phyloP scores from a whole-genome alignment of 2,797 vertebrate species.

The Thalassophryne amazonica region DNA sequence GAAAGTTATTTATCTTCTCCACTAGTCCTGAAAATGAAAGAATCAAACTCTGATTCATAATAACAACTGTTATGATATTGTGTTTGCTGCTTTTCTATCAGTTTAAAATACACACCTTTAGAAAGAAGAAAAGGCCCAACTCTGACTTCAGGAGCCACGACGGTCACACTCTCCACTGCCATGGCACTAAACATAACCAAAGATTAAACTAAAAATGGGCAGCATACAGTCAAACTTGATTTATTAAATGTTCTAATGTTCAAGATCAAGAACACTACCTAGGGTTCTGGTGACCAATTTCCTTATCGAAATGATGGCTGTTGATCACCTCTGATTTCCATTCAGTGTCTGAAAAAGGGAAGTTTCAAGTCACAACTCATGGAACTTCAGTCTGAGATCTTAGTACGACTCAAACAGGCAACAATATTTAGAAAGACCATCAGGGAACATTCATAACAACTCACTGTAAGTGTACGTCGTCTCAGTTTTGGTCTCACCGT shows the following conservation, averaged over 20 bases:
- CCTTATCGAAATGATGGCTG: slow-evolving; percentile 91
- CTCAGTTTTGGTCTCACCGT: slow-evolving; percentile 76
- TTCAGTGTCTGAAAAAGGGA: slow-evolving; percentile 83
- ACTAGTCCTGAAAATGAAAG: slow-evolving; percentile 80
- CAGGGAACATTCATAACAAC: slow-evolving; percentile 7
- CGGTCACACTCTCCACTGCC: slow-evolving; percentile 94
- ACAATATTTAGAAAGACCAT: not conserved
- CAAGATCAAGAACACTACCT: too few species aligned
- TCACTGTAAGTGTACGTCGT: slow-evolving; percentile 81
- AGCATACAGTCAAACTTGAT: not conserved
- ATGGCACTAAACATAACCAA: slow-evolving; percentile 83
- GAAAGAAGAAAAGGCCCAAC: slow-evolving; percentile 87
- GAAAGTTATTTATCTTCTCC: slow-evolving; percentile 89
- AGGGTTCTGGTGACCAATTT: slow-evolving; percentile 95
- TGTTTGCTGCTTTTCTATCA: not conserved
- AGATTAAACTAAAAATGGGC: not conserved
- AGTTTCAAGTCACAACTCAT: not conserved
- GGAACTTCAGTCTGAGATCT: not conserved
- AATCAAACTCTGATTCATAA: not conserved
- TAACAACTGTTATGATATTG: not conserved
- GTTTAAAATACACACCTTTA: slow-evolving; percentile 70
- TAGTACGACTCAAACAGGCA: not conserved
- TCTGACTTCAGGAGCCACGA: slow-evolving; percentile 83
- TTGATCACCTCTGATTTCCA: slow-evolving; percentile 91
- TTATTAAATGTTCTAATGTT: too few species aligned